Base-by-base conservation (phyloP, 1,140 invertebrate genomes). In the Lysiphlebus fabarum region DNA sequence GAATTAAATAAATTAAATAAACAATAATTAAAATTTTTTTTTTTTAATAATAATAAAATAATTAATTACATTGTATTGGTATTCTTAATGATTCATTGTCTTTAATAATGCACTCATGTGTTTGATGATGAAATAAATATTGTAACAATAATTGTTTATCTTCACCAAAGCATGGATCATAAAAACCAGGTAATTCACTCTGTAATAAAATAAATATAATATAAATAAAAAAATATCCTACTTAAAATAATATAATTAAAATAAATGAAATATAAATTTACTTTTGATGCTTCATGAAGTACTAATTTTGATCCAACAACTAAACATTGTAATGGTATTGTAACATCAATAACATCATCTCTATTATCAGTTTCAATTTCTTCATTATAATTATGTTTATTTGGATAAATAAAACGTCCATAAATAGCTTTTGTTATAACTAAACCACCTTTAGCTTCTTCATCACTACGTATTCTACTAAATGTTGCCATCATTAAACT, bases 151-250 rank as follows among this genome's bases (percentile, higher is more conserved):
- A 78, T 61, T 85, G 85, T 76, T 99, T 99, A 6, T 93, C 89
- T 65, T 98, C 94, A 4, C 95, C 93, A 12, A 96, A 85, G 71
- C 93, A 94, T 0, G 95, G 94, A 78, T 99, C 96, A 78, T 92
- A 99, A 78, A 99, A 99, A 34, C 96, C 96, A 40, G 95, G 91
- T 53, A 99, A 77, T 72, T 96, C 91, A 72, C 90, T 90, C 95
- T 99, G 77, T 47, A 85, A 83, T 17, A 38, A 51, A 53, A n/a
- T n/a, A n/a, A n/a, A n/a, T n/a, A n/a, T n/a, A n/a, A n/a, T n/a
- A n/a, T 54, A 51, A 38, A 55, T 38, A 58, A 53, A 36, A 45
- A 66, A 59, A 41, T 42, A 51, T n/a, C n/a, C n/a, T n/a, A n/a
- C n/a, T n/a, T n/a, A n/a, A n/a, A 26, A 4, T 10, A 45, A 38